Evolutionary conservation across 2,797 vertebrate genomes (phyloP).

Genomic region (Sphenodon punctatus): DNA sequence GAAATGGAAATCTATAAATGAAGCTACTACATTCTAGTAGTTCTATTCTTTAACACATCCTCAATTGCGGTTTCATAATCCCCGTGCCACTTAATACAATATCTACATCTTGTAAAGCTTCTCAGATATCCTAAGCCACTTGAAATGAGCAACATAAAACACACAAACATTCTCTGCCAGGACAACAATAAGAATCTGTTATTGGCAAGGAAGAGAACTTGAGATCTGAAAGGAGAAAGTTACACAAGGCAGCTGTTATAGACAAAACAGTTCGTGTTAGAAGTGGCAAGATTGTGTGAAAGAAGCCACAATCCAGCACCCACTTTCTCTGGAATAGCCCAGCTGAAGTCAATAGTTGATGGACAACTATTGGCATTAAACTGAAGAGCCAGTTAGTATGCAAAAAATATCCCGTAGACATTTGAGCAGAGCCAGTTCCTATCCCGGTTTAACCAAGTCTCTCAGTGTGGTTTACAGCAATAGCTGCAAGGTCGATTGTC

Average conservation of each 20-base stretch:
- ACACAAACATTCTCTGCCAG: rapidly evolving
- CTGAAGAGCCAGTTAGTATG: background rate
- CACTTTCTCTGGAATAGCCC: too few relatives aligned
- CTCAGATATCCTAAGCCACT: too few relatives aligned
- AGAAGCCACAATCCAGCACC: too few relatives aligned
- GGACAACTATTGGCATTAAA: too few relatives aligned
- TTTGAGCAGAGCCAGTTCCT: background rate
- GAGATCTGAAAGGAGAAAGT: background rate
- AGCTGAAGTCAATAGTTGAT: too few relatives aligned
- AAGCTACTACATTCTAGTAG: background rate
- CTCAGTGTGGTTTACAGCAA: too few relatives aligned
- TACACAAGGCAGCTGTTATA: background rate
- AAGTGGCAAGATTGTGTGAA: rapidly evolving
- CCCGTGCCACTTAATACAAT: too few relatives aligned
- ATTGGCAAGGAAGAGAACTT: background rate
- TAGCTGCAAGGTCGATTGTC: background rate
- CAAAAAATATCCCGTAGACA: background rate
- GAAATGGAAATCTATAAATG: background rate
- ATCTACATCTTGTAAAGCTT: too few relatives aligned
- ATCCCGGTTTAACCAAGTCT: rapidly evolving
- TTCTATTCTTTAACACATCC: background rate
- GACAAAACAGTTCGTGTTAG: background rate
- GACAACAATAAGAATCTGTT: background rate
- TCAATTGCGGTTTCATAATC: too few relatives aligned
- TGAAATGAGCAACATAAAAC: too few relatives aligned